Base-by-base conservation (phyloP, 2,797 vertebrate species). In the Echeneis naucrates region DNA sequence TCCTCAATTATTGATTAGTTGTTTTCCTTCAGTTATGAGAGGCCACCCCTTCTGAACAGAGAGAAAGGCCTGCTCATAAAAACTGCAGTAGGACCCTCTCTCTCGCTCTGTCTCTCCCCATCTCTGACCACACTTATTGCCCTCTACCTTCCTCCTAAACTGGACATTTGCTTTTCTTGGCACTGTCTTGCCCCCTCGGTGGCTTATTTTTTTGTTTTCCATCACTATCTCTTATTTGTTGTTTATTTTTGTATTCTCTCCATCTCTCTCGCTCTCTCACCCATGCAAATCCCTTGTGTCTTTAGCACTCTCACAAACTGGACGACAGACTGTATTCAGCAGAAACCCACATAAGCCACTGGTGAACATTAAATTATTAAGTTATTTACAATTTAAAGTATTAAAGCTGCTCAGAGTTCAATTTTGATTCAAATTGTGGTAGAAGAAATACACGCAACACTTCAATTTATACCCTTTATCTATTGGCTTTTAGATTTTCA, bases 1-100 rank as follows among this genome's bases (percentile, higher is more conserved):
- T 67, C 77, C 55, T 94, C 90, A 88, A 93, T 94, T 91, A 94
- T 94, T 93, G 92, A 94, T 93, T 77, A 66, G 82, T 92, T 93
- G 88, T 92, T 93, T 92, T 93, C 74, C 77, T 92, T 83, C 84
- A 67, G 89, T 86, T 93, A 93, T 92, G 90, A 93, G 91, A 92
- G 86, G 85, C 92, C 88, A 88, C 82, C 85, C 58, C 60, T 45
- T 71, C 77, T 70, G 80, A 88, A 74, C 77, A 73, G 62, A 37
- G 57, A 84, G 86, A 61, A 74, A 62, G 72, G 64, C 68, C 57
- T 1, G 7, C 87, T 90, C 88, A 92, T 92, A 87, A 92, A 92
- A 92, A 78, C 80, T 91, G 89, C 89, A 90, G 77, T 5, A 83
- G 66, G 77, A 68, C 69, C 73, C 71, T 32, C 80, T 62, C 69